Evolutionary conservation across 2,888 invertebrate species (phyloP).

Genomic region (Oegoconia quadripuncta): DNA sequence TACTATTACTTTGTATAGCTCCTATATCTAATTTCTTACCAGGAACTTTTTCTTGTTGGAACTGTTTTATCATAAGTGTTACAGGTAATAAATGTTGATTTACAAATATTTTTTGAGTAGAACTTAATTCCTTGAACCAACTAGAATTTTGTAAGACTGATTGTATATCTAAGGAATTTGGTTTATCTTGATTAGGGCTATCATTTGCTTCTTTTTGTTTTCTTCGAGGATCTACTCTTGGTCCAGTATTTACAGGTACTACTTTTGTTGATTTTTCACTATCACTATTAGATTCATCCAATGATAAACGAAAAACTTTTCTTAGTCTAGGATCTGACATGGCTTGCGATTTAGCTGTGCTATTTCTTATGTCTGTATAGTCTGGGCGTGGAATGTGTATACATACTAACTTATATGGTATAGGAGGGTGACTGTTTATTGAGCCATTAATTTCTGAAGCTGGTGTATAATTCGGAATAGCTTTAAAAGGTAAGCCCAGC

Average conservation of each 20-base stretch:
- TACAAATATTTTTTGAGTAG: slow-evolving; percentile 84
- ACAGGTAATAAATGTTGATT: slow-evolving; percentile 83
- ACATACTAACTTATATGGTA: slow-evolving; percentile 81
- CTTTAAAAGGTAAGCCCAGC: slow-evolving; percentile 86
- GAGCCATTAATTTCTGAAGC: slow-evolving; percentile 93
- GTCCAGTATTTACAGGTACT: slow-evolving; percentile 45
- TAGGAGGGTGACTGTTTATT: slow-evolving; percentile 86
- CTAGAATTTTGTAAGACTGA: slow-evolving; percentile 82
- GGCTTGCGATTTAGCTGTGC: slow-evolving; percentile 84
- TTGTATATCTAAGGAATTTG: slow-evolving; percentile 76
- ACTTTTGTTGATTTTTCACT: slow-evolving; percentile 67
- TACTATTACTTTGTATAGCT: slow-evolving; percentile 69
- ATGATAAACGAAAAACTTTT: slow-evolving; percentile 84
- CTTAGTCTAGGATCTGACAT: slow-evolving; percentile 87
- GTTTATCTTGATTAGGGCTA: slow-evolving; percentile 44
- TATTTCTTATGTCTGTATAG: slow-evolving; percentile 86
- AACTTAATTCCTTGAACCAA: slow-evolving; percentile 85
- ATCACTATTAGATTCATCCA: slow-evolving; percentile 82
- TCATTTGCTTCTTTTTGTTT: slow-evolving; percentile 62
- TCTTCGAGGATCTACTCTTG: slow-evolving; percentile 68
- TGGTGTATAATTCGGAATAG: slow-evolving; percentile 88
- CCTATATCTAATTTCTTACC: slow-evolving; percentile 77
- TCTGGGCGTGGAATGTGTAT: slow-evolving; percentile 86
- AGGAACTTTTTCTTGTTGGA: slow-evolving; percentile 77
- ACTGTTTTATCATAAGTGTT: slow-evolving; percentile 80